These are phyloP conservation scores for Sinella curviseta DNA, from an alignment of 1,140 invertebrate genomes.

Conservation along the genomic window DNA sequence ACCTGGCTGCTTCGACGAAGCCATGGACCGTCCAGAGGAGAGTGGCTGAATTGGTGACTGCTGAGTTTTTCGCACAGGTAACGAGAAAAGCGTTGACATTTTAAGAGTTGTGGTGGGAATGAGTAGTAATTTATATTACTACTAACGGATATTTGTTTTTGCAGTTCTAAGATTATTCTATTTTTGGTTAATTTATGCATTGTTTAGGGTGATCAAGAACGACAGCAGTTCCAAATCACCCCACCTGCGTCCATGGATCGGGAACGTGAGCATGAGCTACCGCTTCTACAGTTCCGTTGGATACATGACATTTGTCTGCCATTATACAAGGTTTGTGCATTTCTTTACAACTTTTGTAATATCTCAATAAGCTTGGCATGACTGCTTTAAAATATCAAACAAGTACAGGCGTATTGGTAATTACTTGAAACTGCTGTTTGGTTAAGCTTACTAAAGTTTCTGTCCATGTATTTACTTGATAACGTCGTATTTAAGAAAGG, in stretches of 20 bases:
- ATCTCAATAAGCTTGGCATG: background rate
- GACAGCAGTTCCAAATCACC: constrained; percentile 51
- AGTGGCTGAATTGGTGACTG: constrained; percentile 54
- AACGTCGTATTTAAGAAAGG: no score
- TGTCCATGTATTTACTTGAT: no score
- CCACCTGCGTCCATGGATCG: constrained; percentile 56
- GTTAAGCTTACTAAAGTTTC: no score
- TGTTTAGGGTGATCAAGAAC: constrained; percentile 51
- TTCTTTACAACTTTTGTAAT: background rate
- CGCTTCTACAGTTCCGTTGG: constrained; percentile 56
- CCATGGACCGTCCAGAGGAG: constrained; percentile 50
- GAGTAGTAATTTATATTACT: background rate
- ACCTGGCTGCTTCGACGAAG: constrained; percentile 54
- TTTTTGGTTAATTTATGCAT: no score
- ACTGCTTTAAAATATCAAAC: constrained; percentile 9
- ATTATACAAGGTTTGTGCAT: constrained; percentile 54
- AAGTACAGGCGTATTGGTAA: no score
- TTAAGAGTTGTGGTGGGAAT: no score
- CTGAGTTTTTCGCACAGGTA: constrained; percentile 55
- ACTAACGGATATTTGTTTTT: background rate
- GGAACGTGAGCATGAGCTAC: constrained; percentile 56
- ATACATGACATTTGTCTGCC: constrained; percentile 57
- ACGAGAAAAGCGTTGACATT: background rate
- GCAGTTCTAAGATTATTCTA: no score
- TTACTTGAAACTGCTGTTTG: no score